phyloP scores from a whole-genome alignment of 1,140 invertebrate species.

The Drosophila navojoa region DNA sequence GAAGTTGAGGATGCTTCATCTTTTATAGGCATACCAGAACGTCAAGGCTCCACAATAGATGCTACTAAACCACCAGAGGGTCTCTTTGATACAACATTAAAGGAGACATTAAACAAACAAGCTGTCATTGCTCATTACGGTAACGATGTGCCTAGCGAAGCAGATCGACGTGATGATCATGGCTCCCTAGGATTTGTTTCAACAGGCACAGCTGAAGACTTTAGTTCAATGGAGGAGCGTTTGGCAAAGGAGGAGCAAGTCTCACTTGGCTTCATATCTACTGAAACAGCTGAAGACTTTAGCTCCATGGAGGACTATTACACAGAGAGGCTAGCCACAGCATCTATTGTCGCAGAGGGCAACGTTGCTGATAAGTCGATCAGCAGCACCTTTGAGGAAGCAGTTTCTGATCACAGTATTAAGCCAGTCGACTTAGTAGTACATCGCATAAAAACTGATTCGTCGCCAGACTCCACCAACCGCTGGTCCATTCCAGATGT shows the following conservation, averaged over 20 bases:
- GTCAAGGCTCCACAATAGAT: conserved; percentile 59
- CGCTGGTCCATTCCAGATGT: conserved; percentile 88
- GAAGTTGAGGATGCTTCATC: conserved; percentile 66
- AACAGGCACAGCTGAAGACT: conserved; percentile 74
- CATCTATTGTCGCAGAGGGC: conserved; percentile 63
- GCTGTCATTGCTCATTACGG: conserved; percentile 74
- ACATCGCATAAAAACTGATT: conserved; percentile 85
- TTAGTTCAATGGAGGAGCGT: conserved; percentile 76
- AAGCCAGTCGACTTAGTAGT: conserved; percentile 69
- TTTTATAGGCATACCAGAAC: conserved; percentile 71
- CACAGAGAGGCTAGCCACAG: conserved; percentile 67
- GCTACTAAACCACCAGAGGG: conserved; percentile 60
- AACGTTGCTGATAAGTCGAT: conserved; percentile 55
- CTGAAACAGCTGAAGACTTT: conserved; percentile 78
- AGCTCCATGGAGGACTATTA: conserved; percentile 82
- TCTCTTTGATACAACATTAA: conserved; percentile 69
- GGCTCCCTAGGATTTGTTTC: conserved; percentile 75
- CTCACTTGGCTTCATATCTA: conserved; percentile 75
- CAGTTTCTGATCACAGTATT: conserved; percentile 66
- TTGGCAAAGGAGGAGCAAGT: conserved; percentile 72
- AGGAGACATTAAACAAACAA: conserved; percentile 68
- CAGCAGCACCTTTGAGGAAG: conserved; percentile 65
- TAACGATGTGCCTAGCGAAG: conserved; percentile 55
- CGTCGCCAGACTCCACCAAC: conserved; percentile 85
- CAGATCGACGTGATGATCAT: conserved; percentile 65